Base-by-base conservation (phyloP, 1,140 invertebrate species). In the Oreohelix idahoensis region DNA sequence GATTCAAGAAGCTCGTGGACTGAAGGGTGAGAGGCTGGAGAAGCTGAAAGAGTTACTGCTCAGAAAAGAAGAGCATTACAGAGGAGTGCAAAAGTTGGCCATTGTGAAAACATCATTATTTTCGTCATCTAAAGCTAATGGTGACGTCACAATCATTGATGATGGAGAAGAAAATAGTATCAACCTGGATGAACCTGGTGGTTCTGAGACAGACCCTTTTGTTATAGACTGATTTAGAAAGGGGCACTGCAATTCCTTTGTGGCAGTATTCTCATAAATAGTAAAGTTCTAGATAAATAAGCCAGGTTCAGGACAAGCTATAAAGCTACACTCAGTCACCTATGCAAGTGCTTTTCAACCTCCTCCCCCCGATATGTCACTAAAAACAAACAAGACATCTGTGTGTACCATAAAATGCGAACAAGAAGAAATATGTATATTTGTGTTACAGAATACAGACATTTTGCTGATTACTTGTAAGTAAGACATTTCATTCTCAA, bases 1-100 rank as follows among this genome's bases (percentile, higher is more conserved):
- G n/a, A 26, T 36, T 11, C 80, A 82, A 32, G 51, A 74, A 75
- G 17, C 29, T 10, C 20, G 15, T 39, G 80, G 80, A 2, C 51
- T 82, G 0, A 51, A 75, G 42, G 80, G 80, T 38, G 70, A 74
- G 23, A 32, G 80, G 26, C 17, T 82, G 26, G 71, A 82, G 17
- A 82, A 82, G 36, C 36, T 82, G 17, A 82, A 63, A 63, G 49
- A 73, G 32, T 26, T 82, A 29, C 36, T 82, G 1, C 20, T 5
- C 29, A 51, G 45, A 39, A 82, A 82, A 75, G 80, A 82, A 36
- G 51, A 74, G n/a, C 29, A 51, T 0, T 51, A 49, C 36, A 51
- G 13, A 45, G 42, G 32, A n/a, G 29, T 76, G n/a, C 39, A 53
- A 53, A 51, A 76, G 11, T 32, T 73, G 36, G 26, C 38, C 10